Percentiles rank a stretch among this genome's conserved stretches.
These are phyloP conservation scores for Ammospiza maritima DNA, from an alignment of 2,797 vertebrate genomes.

Conservation along the genomic window DNA sequence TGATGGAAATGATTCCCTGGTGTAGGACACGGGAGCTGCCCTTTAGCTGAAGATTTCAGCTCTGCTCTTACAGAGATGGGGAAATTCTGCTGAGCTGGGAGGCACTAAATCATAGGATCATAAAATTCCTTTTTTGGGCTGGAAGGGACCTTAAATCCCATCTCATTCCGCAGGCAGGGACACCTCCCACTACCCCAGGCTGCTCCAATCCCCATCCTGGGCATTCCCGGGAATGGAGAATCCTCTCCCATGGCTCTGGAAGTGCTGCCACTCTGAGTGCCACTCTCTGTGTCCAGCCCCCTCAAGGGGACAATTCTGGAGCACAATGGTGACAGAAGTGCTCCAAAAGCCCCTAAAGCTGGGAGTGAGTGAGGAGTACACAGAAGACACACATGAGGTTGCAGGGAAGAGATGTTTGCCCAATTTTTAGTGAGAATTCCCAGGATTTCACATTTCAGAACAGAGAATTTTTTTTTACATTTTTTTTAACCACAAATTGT, in stretches of 20 bases:
- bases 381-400: fast-evolving
- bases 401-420: not conserved
- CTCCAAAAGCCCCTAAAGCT: not conserved
- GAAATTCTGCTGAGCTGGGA: not conserved
- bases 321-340: not conserved
- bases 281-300: not conserved
- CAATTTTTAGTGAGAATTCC: not conserved
- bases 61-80: not conserved
- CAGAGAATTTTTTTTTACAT: no score
- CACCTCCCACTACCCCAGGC: not conserved
- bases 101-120: not conserved
- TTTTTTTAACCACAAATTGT: no score
- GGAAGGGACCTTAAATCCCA: not conserved
- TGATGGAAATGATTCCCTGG: not conserved
- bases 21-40: fast-evolving
- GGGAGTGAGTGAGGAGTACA: not conserved
- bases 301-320: not conserved
- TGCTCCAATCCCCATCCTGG: not conserved
- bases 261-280: not conserved
- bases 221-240: not conserved
- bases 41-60: not conserved
- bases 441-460: not conserved
- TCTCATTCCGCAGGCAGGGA: not conserved
- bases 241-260: not conserved
- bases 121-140: not conserved